Base-by-base conservation (phyloP, 2,113 vertebrate genomes). In the Nothocercus nigrocapillus region DNA sequence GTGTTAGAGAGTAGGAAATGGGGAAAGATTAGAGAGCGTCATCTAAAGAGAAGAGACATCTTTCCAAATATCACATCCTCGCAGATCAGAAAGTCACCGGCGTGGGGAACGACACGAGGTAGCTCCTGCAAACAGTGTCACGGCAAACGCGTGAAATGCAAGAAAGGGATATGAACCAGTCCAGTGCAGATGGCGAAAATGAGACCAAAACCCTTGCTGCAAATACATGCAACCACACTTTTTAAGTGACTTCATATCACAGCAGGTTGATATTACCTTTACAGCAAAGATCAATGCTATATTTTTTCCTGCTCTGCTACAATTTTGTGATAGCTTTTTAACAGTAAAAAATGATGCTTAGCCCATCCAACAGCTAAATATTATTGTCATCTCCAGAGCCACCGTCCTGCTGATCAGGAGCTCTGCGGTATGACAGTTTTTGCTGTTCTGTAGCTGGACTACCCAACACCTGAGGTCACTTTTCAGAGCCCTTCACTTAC, bases 1-100 rank as follows among this genome's bases (percentile, higher is more conserved):
- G 40, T 93, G 73, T 88, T 95, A 94, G 49, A 96, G 30, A 90
- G 62, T 74, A 89, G 89, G 75, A 94, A 89, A 95, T 72, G 76
- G 38, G 47, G 30, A 34, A 14, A 94, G 90, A 90, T 76, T 44
- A 89, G 36, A 56, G 21, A 87, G 13, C 25, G 72, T 49, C 91
- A 96, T 76, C 73, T 30, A 68, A 78, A 83, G 64, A 94, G 56
- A 93, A 82, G 42, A 93, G 53, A 47, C 86, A 79, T 84, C 85
- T 93, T 67, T 73, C 53, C 47, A 86, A 82, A 44, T 81, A 85
- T 64, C n/a, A 62, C 40, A 20, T 44, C 81, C 68, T 51, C 81
- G 86, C 78, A 89, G 77, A 94, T 30, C 93, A 94, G 83, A 25
- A 75, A 82, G 54, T 73, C 64, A 56, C n/a, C 45, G 42, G 86